These are phyloP conservation scores for Tapirus terrestris DNA, from an alignment of 2,113 vertebrate genomes.

Conservation along the genomic window DNA sequence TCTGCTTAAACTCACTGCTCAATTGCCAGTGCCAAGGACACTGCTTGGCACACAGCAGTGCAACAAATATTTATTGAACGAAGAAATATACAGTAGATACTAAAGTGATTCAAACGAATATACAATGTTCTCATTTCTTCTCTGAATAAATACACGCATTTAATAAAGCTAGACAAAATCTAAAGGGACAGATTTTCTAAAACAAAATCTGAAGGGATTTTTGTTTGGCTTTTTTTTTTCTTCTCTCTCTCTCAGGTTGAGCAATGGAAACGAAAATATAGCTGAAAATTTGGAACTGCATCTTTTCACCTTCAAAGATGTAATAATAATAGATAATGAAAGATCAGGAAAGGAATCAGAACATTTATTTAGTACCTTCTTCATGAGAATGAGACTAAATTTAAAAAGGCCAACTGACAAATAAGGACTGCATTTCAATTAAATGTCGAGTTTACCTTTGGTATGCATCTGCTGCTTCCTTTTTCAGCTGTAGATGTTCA, in stretches of 20 bases:
- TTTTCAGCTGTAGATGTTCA: conserved; percentile 92
- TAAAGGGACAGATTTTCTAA: not conserved
- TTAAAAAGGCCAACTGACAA: not conserved
- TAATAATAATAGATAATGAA: not conserved
- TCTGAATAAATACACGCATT: not conserved
- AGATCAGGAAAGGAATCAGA: not conserved
- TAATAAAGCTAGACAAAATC: not conserved
- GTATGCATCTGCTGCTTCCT: conserved; percentile 92
- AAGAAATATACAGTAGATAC: not conserved
- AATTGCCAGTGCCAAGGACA: not conserved
- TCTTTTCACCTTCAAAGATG: not conserved
- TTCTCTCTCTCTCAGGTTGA: not conserved
- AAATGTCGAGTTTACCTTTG: conserved; percentile 87
- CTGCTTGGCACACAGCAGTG: not conserved
- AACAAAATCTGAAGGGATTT: not conserved
- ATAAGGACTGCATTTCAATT: not conserved
- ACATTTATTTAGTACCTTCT: not conserved
- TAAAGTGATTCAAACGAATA: not conserved
- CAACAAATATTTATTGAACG: not conserved
- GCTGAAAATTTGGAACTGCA: not conserved
- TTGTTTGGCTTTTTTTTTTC: not conserved
- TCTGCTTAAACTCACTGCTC: not conserved
- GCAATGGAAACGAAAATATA: not conserved
- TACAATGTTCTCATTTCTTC: not conserved
- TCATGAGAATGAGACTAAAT: not conserved